These are phyloP conservation scores for Orthonevra nobilis DNA, from an alignment of 2,888 invertebrate genomes.

Conservation along the genomic window DNA sequence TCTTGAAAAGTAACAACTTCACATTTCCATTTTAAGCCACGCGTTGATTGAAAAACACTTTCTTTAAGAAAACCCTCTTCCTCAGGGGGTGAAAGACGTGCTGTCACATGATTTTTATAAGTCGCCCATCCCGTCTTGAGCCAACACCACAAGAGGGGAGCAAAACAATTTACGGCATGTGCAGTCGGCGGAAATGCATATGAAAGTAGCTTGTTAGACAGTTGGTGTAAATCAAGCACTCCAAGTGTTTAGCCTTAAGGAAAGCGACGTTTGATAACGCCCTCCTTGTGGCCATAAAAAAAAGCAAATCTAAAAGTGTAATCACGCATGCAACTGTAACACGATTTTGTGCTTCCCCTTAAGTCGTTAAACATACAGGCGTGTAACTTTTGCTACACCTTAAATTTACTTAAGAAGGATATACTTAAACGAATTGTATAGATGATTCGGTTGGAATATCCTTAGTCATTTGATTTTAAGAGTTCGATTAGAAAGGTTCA, in stretches of 20 bases:
- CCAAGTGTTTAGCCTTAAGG: slow-evolving; percentile 30
- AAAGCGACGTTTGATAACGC: slow-evolving; percentile 21
- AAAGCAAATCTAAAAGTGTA: slow-evolving; percentile 64
- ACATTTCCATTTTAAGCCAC: slow-evolving; percentile 15
- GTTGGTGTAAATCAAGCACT: slow-evolving; percentile 27
- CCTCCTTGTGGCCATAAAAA: slow-evolving; percentile 61
- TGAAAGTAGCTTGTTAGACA: slow-evolving; percentile 34
- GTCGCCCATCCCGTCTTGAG: slow-evolving; percentile 15
- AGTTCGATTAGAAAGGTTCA: slow-evolving; percentile 55
- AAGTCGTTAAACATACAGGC: slow-evolving; percentile 6
- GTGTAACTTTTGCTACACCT: slow-evolving; percentile 2
- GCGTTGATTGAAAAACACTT: slow-evolving; percentile 31
- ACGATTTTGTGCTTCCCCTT: slow-evolving; percentile 34
- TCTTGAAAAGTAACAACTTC: slow-evolving; percentile 5
- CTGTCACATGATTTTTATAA: slow-evolving; percentile 25
- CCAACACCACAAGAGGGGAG: not conserved
- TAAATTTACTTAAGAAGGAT: slow-evolving; percentile 3
- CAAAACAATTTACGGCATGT: slow-evolving; percentile 60
- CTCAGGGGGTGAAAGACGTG: slow-evolving; percentile 8
- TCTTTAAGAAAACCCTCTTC: too few relatives aligned
- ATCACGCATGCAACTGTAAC: slow-evolving; percentile 67
- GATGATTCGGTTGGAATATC: too few relatives aligned
- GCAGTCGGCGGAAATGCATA: too few relatives aligned
- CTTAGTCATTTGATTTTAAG: slow-evolving; percentile 37
- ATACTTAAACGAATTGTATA: too few relatives aligned